phyloP scores from a whole-genome alignment of 2,888 invertebrate species.

The Quadroppia sp. region DNA sequence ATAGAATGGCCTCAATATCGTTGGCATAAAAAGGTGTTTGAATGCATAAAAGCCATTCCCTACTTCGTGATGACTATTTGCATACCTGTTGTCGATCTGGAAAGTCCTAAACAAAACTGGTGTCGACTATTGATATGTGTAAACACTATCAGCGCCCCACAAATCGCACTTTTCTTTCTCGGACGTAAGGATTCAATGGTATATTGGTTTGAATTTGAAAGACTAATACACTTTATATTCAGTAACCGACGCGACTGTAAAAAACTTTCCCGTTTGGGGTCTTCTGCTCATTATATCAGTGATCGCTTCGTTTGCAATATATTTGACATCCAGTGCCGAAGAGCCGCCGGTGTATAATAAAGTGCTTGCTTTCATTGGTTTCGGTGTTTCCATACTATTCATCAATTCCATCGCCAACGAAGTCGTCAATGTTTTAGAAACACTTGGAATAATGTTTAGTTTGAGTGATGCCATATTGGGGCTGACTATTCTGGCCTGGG shows the following conservation, averaged over 20 bases:
- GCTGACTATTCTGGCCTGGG: conserved; percentile 57
- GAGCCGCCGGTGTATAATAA: conserved; percentile 44
- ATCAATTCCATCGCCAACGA: conserved; percentile 63
- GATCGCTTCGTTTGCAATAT: too few relatives aligned
- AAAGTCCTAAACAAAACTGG: conserved; percentile 58
- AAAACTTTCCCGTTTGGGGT: too few relatives aligned
- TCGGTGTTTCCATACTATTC: conserved; percentile 59
- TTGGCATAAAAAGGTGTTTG: conserved; percentile 19
- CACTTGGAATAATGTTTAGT: conserved; percentile 55
- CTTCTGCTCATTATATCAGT: too few relatives aligned
- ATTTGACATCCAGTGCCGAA: conserved; percentile 51
- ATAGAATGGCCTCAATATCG: conserved; percentile 24
- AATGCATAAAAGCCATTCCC: conserved; percentile 55
- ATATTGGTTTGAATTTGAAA: too few relatives aligned
- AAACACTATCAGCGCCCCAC: conserved; percentile 58
- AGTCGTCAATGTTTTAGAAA: conserved; percentile 58
- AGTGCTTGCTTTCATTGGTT: conserved; percentile 53
- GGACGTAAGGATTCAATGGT: background rate
- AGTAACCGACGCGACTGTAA: too few relatives aligned
- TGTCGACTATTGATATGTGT: conserved; percentile 59
- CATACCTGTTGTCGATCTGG: conserved; percentile 60
- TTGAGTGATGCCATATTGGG: conserved; percentile 56
- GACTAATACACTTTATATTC: too few relatives aligned
- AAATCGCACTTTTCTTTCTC: background rate
- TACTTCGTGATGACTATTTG: conserved; percentile 58